Percentiles rank a stretch among this genome's conserved stretches.
phyloP scores from a whole-genome alignment of 2,888 invertebrate species.

The Lasioglossum malachurum region DNA sequence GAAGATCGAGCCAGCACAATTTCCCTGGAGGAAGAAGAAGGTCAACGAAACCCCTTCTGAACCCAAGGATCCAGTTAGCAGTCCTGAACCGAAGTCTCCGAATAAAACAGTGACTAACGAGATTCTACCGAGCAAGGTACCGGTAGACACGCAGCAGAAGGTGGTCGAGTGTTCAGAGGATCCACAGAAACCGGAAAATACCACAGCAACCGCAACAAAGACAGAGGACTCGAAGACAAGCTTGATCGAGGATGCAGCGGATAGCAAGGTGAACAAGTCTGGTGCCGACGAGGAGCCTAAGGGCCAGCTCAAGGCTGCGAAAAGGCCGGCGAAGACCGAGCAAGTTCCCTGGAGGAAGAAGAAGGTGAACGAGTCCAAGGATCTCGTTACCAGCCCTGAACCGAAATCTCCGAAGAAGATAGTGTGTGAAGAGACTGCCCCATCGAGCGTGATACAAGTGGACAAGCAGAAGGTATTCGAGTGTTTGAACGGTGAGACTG shows the following conservation, averaged over 20 bases:
- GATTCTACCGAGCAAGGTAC: background rate
- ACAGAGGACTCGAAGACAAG: background rate
- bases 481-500: constrained; percentile 34
- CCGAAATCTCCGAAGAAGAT: constrained; percentile 33
- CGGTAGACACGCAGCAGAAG: background rate
- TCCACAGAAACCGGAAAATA: background rate
- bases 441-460: constrained; percentile 3
- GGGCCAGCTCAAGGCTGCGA: background rate
- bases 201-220: constrained; percentile 5
- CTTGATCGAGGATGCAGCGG: background rate
- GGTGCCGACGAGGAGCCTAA: background rate
- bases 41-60: background rate
- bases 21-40: background rate
- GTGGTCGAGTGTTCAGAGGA: background rate
- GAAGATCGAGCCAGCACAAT: background rate
- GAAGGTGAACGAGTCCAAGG: background rate
- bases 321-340: background rate
- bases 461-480: constrained; percentile 1
- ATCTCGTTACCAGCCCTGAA: background rate
- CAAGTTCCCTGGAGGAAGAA: constrained; percentile 44
- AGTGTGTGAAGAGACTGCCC: background rate
- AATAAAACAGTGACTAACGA: background rate
- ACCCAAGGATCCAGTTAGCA: background rate
- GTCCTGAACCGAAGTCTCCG: background rate
- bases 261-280: background rate